These are phyloP conservation scores for Watsonalla cultraria DNA, from an alignment of 2,888 invertebrate genomes.

Conservation along the genomic window DNA sequence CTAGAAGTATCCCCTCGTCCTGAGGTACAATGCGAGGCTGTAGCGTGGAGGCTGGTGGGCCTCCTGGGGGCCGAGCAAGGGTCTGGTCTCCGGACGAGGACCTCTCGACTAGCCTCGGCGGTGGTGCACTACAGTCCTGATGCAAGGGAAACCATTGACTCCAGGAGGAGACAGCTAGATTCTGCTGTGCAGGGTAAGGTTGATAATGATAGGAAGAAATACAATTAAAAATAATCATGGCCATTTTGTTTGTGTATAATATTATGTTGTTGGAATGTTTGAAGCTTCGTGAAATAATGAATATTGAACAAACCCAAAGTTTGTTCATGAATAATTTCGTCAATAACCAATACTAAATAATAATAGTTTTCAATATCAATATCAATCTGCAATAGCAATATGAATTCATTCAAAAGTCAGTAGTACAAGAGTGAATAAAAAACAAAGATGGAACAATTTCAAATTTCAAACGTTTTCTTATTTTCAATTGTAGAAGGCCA, in stretches of 20 bases:
- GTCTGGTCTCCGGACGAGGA: slow-evolving; percentile 80
- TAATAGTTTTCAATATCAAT: no score
- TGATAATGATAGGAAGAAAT: background rate
- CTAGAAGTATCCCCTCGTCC: slow-evolving; percentile 79
- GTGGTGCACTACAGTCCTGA: slow-evolving; percentile 82
- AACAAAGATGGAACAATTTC: no score
- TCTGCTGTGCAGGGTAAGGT: slow-evolving; percentile 88
- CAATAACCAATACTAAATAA: no score
- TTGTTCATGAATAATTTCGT: no score
- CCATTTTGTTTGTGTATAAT: background rate
- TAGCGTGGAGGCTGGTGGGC: slow-evolving; percentile 91
- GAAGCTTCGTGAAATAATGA: no score
- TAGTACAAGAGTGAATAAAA: no score
- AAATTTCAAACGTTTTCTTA: no score
- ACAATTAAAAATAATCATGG: background rate
- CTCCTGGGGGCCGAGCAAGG: slow-evolving; percentile 82
- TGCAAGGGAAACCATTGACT: slow-evolving; percentile 82
- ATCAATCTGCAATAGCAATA: no score
- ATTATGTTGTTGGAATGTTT: no score
- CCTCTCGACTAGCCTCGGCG: slow-evolving; percentile 78
- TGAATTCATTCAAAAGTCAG: no score
- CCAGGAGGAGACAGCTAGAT: slow-evolving; percentile 85
- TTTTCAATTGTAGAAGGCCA: no score
- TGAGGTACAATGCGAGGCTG: slow-evolving; percentile 85
- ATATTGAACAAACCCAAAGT: no score